These are phyloP conservation scores for Epiblema foenella DNA, from an alignment of 2,888 invertebrate genomes.

Conservation along the genomic window DNA sequence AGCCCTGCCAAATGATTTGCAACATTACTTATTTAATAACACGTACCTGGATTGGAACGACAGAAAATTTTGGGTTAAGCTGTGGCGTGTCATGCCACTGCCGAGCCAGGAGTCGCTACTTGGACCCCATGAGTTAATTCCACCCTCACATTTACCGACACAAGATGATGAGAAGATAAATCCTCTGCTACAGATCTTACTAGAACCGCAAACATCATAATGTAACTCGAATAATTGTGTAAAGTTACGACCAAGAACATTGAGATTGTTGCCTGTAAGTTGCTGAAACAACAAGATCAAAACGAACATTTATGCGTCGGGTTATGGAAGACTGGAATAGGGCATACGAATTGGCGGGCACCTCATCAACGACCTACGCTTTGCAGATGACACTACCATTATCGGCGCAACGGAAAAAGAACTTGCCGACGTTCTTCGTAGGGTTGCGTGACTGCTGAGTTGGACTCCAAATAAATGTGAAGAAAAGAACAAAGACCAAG, in stretches of 20 bases:
- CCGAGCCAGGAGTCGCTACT: not conserved
- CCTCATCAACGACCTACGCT: too few species aligned
- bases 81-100: slow-evolving; percentile 28
- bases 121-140: slow-evolving; percentile 6
- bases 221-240: not conserved
- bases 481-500: too few species aligned
- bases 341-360: too few species aligned
- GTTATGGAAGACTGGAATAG: too few species aligned
- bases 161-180: not conserved
- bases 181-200: not conserved
- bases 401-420: too few species aligned
- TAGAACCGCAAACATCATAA: not conserved
- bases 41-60: slow-evolving; percentile 28
- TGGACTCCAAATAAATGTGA: too few species aligned
- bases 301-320: too few species aligned
- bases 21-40: slow-evolving; percentile 19
- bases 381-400: too few species aligned
- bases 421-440: too few species aligned
- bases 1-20: slow-evolving; percentile 23
- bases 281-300: too few species aligned
- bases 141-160: not conserved
- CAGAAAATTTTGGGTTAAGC: slow-evolving; percentile 29
- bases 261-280: not conserved
- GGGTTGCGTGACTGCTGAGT: too few species aligned
- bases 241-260: not conserved